Evolutionary conservation across 2,888 invertebrate species (phyloP).

Genomic region (Neoitamus cyanurus): DNA sequence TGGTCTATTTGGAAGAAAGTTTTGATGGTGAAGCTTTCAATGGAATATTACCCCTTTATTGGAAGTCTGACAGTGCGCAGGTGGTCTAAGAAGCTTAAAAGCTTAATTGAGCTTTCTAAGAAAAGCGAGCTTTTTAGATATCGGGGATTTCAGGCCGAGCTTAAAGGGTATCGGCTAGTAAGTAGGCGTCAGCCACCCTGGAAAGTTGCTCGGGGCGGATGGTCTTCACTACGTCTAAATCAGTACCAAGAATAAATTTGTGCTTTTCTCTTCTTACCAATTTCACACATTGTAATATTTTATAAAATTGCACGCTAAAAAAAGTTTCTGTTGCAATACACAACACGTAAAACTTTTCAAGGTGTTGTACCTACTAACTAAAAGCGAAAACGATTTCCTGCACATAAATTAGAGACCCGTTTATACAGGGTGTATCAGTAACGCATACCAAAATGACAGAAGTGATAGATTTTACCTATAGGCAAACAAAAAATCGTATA

Average conservation of each 20-base stretch:
- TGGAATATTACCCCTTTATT: not conserved
- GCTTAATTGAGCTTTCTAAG: not conserved
- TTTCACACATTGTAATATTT: too few species aligned
- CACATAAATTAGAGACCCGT: too few species aligned
- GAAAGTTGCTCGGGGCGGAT: not conserved
- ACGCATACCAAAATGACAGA: too few species aligned
- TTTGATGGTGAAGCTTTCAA: not conserved
- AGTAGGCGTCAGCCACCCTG: not conserved
- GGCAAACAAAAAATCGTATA: too few species aligned
- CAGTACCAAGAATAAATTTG: not conserved
- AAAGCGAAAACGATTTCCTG: too few species aligned
- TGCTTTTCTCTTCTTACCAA: not conserved
- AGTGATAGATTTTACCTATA: too few species aligned
- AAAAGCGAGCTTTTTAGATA: not conserved
- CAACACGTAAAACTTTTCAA: too few species aligned
- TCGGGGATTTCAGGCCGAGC: not conserved
- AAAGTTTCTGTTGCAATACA: too few species aligned
- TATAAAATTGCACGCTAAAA: too few species aligned
- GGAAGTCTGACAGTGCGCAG: not conserved
- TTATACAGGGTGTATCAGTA: too few species aligned
- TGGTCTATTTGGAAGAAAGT: not conserved
- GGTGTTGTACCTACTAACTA: too few species aligned
- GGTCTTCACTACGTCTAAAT: not conserved
- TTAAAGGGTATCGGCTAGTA: not conserved
- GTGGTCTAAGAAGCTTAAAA: not conserved